A percentile compares a stretch with the other conserved stretches of the same genome.
Evolutionary conservation across 1,140 invertebrate genomes (phyloP).

Genomic region (Solenopsis fugax): DNA sequence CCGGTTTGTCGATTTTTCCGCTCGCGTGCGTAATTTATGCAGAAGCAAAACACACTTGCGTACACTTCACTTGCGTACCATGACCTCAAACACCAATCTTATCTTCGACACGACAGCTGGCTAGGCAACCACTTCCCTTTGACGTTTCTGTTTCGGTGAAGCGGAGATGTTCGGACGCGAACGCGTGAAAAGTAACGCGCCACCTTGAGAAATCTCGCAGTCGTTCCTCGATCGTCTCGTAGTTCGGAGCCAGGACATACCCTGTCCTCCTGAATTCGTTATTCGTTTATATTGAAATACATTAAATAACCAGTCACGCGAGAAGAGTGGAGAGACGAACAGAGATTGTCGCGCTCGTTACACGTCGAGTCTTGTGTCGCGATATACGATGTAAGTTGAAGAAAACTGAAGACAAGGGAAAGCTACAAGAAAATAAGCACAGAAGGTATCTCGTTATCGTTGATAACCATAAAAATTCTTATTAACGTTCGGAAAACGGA

Average conservation of each 20-base stretch:
- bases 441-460: background rate
- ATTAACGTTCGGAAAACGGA: background rate
- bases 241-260: constrained; percentile 10
- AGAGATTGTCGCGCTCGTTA: background rate
- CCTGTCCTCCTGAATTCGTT: background rate
- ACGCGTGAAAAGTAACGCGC: constrained; percentile 50
- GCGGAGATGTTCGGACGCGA: constrained; percentile 40
- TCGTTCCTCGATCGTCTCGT: constrained; percentile 52
- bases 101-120: background rate
- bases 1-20: background rate
- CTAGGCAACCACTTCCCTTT: constrained; percentile 36
- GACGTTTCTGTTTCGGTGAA: constrained; percentile 19
- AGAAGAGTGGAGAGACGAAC: background rate
- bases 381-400: background rate
- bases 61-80: background rate
- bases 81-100: constrained; percentile 30
- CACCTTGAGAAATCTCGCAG: constrained; percentile 57
- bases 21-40: background rate
- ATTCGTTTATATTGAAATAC: background rate
- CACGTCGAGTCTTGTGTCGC: background rate
- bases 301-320: background rate
- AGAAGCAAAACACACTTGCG: background rate
- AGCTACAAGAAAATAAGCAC: background rate
- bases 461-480: background rate
- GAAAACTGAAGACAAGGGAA: background rate